These are phyloP conservation scores for Lithophane ornitopus DNA, from an alignment of 2,888 invertebrate genomes.

Conservation along the genomic window DNA sequence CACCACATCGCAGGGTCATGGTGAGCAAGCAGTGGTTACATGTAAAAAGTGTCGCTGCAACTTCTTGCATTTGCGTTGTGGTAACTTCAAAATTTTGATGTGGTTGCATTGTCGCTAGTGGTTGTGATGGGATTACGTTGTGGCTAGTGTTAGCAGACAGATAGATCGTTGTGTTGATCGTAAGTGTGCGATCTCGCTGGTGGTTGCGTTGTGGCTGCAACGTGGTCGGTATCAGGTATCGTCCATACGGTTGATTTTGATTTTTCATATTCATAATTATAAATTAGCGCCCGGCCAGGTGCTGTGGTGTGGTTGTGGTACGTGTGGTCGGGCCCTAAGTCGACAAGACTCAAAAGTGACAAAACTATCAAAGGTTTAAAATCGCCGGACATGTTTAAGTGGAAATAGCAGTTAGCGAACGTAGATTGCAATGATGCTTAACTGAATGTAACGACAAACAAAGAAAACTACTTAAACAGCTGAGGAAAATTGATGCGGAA, in stretches of 20 bases:
- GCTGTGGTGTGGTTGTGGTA: background rate
- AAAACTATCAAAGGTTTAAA: background rate
- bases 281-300: background rate
- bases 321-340: too few species aligned
- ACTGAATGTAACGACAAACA: slow-evolving; percentile 2
- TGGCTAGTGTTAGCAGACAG: background rate
- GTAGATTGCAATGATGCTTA: slow-evolving; percentile 8
- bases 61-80: background rate
- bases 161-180: background rate
- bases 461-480: slow-evolving; percentile 10
- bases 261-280: background rate
- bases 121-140: background rate
- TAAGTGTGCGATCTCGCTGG: too few species aligned
- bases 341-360: background rate
- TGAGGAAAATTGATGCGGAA: background rate
- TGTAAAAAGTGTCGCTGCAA: background rate
- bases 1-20: background rate
- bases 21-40: background rate
- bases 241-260: background rate
- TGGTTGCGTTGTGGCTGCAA: background rate
- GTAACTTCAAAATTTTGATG: too few species aligned
- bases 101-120: background rate
- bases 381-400: slow-evolving; percentile 1
- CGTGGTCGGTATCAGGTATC: background rate
- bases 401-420: background rate